Percentiles rank a stretch among this genome's conserved stretches.
phyloP scores from a whole-genome alignment of 2,113 vertebrate species.

The Trematomus loennbergii region DNA sequence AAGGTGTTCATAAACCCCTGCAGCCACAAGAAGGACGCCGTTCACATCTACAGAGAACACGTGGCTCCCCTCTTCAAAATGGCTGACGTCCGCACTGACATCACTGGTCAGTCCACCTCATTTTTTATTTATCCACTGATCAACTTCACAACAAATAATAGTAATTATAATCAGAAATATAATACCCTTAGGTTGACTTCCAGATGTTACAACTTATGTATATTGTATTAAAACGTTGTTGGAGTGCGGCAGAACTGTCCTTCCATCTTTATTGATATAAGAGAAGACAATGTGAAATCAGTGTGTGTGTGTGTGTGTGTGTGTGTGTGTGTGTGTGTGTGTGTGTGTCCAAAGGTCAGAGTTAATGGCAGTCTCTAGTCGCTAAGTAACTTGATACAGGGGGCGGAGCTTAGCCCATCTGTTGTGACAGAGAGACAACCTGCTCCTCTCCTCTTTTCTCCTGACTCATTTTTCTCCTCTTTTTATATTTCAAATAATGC shows the following conservation, averaged over 20 bases:
- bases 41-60: conserved; percentile 88
- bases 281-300: conserved; percentile 10
- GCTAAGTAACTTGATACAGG: conserved; percentile 81
- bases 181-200: background rate
- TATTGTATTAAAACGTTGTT: background rate
- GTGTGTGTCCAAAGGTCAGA: conserved; percentile 71
- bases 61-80: conserved; percentile 96
- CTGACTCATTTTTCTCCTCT: background rate
- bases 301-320: conserved; percentile 13
- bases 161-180: background rate
- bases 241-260: background rate
- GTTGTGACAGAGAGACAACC: conserved; percentile 72
- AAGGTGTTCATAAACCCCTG: conserved; percentile 94
- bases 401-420: conserved; percentile 83
- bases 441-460: conserved; percentile 31
- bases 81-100: conserved; percentile 90
- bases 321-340: conserved; percentile 1
- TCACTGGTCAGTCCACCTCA: conserved; percentile 86
- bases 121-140: background rate
- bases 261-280: conserved; percentile 15
- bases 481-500: no score
- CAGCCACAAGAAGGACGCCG: conserved; percentile 93
- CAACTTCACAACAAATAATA: background rate
- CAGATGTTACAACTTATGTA: background rate
- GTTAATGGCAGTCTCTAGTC: conserved; percentile 78